Percentiles rank a stretch among this genome's conserved stretches.
phyloP scores from a whole-genome alignment of 92 coral and sea anemone genomes.

The Galaxea fascicularis region DNA sequence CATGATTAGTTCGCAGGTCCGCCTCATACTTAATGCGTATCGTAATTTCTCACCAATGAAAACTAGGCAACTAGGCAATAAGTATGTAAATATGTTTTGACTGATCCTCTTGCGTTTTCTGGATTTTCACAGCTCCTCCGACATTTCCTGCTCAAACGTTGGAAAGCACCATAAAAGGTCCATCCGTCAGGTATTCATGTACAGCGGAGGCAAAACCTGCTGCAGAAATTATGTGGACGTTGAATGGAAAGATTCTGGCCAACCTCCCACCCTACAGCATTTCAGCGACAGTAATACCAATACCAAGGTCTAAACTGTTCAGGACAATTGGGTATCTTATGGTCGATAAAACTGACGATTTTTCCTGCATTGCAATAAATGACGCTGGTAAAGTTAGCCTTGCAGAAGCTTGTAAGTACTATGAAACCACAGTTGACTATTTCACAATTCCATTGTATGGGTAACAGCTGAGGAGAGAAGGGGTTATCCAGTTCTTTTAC shows the following conservation, averaged over 20 bases:
- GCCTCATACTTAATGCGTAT: too few relatives aligned
- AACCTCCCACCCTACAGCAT: constrained; percentile 46
- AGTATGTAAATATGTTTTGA: too few relatives aligned
- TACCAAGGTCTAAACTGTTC: background rate
- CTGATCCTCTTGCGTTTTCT: too few relatives aligned
- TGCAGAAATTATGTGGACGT: constrained; percentile 68
- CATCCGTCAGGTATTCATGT: constrained; percentile 69
- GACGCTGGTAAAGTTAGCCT: too few relatives aligned
- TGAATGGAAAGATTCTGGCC: constrained; percentile 63
- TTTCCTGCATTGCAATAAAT: constrained; percentile 57
- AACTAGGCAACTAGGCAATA: too few relatives aligned
- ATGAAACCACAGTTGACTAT: too few relatives aligned
- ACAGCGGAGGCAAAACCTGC: constrained; percentile 76
- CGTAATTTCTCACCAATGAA: too few relatives aligned
- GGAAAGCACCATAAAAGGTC: constrained; percentile 51
- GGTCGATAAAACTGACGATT: constrained; percentile 27
- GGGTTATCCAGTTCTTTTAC: too few relatives aligned
- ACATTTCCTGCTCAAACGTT: background rate
- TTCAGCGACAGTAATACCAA: background rate
- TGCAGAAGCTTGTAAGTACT: too few relatives aligned
- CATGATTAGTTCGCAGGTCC: too few relatives aligned
- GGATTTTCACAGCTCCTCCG: constrained; percentile 22
- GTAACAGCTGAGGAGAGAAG: too few relatives aligned
- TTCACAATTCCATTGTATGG: too few relatives aligned
- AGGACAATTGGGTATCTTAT: constrained; percentile 29